Conservation (phyloP, 30 jellyfish, hydroid and myxozoan genomes). For the Chrysaora quinquecirrha region DNA sequence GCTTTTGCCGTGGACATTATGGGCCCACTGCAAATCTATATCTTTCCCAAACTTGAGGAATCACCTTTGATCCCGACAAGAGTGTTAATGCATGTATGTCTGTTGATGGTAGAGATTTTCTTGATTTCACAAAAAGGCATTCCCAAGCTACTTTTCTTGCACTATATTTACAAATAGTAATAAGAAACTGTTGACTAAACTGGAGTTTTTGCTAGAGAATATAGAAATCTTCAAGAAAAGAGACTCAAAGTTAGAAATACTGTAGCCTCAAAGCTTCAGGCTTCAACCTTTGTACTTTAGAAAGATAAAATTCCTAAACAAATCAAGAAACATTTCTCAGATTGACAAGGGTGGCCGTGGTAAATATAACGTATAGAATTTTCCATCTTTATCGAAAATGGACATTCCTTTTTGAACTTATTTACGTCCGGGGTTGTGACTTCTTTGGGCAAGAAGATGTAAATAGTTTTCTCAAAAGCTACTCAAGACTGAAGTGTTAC, state of each 20-base stretch:
- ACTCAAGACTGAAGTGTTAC: neutral
- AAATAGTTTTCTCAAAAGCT: neutral
- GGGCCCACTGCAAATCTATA: neutral
- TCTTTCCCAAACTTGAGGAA: neutral
- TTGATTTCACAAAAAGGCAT: neutral
- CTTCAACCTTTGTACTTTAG: no score
- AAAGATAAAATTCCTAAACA: neutral
- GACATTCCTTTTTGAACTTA: neutral
- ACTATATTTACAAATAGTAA: neutral
- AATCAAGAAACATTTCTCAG: neutral
- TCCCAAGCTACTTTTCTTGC: neutral
- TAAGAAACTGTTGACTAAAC: neutral
- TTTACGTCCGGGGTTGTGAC: neutral
- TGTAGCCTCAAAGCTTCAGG: no score
- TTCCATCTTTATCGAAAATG: neutral
- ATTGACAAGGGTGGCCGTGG: neutral
- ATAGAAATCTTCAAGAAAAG: no score
- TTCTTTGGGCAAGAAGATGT: neutral
- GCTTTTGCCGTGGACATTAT: neutral
- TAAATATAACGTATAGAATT: neutral
- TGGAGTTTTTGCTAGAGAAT: no score
- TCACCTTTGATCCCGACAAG: conserved; percentile 2
- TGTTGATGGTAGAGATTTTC: neutral
- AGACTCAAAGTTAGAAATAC: no score
- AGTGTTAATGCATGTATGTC: neutral